These are phyloP conservation scores for Lates japonicus DNA, from an alignment of 2,797 vertebrate genomes.

Conservation along the genomic window DNA sequence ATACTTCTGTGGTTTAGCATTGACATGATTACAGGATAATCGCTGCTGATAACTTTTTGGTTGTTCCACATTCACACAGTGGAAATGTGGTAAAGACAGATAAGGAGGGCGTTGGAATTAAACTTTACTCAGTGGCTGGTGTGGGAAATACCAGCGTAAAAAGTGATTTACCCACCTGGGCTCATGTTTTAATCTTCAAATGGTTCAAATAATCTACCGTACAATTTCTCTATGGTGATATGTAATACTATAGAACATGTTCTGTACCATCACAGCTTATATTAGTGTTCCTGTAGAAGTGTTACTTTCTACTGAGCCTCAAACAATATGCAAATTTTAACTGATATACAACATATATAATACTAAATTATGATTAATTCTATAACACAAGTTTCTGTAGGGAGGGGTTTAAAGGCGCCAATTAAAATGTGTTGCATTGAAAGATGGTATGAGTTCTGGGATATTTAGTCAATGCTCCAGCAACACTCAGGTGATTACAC, in stretches of 20 bases:
- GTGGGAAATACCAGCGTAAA: neutral
- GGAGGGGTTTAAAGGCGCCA: neutral
- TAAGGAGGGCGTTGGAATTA: neutral
- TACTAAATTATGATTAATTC: neutral
- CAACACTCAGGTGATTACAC: no score
- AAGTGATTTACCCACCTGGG: conserved; percentile 12
- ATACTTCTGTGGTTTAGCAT: conserved; percentile 93
- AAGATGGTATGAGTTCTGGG: neutral
- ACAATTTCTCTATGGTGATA: neutral
- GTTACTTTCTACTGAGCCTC: neutral
- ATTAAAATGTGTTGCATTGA: neutral
- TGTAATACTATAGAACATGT: neutral
- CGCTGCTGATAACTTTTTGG: neutral
- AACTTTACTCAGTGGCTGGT: neutral
- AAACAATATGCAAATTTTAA: neutral
- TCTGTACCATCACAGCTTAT: neutral
- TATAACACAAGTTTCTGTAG: no score
- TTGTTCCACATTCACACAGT: neutral
- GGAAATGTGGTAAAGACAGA: neutral
- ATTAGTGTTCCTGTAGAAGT: neutral
- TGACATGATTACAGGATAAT: neutral
- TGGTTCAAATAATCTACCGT: conserved; percentile 7
- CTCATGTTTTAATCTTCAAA: neutral
- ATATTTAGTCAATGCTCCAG: no score
- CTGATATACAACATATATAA: neutral